Percentiles rank a stretch among this genome's conserved stretches.
Conservation (phyloP, 2,888 invertebrate species). For the Stegophylla sp. region DNA sequence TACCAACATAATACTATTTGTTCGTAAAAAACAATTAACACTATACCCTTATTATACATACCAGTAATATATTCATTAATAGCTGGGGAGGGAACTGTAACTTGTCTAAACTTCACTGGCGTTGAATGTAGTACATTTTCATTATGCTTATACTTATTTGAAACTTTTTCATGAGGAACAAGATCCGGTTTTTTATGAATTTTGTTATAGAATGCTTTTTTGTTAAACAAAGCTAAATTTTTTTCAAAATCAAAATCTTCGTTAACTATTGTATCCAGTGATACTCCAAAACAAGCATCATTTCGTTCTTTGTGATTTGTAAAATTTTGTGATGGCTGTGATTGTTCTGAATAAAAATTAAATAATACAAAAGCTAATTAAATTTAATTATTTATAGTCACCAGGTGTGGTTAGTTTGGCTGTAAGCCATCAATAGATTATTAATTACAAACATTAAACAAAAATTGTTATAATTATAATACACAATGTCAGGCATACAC, state of each 20-base stretch:
- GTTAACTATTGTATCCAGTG: slow-evolving; percentile 71
- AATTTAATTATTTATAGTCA: no score
- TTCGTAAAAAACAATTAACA: no score
- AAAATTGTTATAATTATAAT: no score
- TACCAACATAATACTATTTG: no score
- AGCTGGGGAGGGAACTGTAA: slow-evolving; percentile 74
- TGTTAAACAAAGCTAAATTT: slow-evolving; percentile 89
- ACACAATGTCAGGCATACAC: no score
- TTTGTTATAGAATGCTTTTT: slow-evolving; percentile 65
- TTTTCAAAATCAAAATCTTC: slow-evolving; percentile 95
- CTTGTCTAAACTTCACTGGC: slow-evolving; percentile 73
- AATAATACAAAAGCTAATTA: no score
- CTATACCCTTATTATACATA: slow-evolving; percentile 62
- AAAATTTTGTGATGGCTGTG: slow-evolving; percentile 62
- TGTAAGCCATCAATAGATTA: no score
- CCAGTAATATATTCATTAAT: slow-evolving; percentile 74
- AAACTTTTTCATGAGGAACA: slow-evolving; percentile 67
- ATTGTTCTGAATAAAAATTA: slow-evolving; percentile 61
- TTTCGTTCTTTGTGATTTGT: slow-evolving; percentile 67
- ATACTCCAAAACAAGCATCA: slow-evolving; percentile 80
- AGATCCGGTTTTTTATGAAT: slow-evolving; percentile 67
- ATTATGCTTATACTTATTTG: slow-evolving; percentile 77
- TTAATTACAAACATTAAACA: no score
- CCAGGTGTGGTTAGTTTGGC: no score
- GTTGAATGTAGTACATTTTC: slow-evolving; percentile 78